Percentiles rank a stretch among this genome's conserved stretches.
Evolutionary conservation across 2,113 vertebrate genomes (phyloP).

Genomic region (Cinclus mexicanus): DNA sequence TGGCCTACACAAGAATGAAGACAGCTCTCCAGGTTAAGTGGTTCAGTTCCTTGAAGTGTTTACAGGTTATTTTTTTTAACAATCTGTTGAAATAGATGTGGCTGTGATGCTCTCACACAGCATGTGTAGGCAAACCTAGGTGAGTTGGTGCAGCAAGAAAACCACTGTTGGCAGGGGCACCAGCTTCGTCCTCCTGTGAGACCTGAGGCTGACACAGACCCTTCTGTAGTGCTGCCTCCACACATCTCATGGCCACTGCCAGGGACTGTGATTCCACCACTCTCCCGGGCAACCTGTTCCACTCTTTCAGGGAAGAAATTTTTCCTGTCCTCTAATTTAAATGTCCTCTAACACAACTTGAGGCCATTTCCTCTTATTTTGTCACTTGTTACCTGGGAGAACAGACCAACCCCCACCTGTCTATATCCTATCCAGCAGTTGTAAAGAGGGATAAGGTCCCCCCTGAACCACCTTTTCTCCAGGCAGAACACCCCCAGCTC

Average conservation of each 20-base stretch:
- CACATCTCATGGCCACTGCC: not conserved
- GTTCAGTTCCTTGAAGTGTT: not conserved
- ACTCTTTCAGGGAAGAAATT: not conserved
- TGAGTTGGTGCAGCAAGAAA: rapidly evolving
- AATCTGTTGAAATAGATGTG: not conserved
- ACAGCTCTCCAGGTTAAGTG: not conserved
- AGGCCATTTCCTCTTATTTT: not conserved
- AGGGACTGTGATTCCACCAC: not conserved
- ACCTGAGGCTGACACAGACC: not conserved
- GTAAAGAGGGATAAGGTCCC: not conserved
- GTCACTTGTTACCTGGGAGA: not conserved
- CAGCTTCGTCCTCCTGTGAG: not conserved
- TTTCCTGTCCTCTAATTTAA: not conserved
- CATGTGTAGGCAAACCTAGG: rapidly evolving
- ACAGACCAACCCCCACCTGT: rapidly evolving
- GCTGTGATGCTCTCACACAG: not conserved
- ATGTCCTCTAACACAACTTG: not conserved
- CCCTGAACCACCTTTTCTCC: not conserved
- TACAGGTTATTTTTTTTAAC: no score
- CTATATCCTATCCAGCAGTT: not conserved
- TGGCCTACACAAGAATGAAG: rapidly evolving
- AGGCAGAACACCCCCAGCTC: not conserved
- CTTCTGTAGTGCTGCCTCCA: not conserved
- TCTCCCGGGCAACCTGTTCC: not conserved
- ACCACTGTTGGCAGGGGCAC: rapidly evolving